Conservation (phyloP, 2,888 invertebrate genomes). For the Eretmocerus hayati region DNA sequence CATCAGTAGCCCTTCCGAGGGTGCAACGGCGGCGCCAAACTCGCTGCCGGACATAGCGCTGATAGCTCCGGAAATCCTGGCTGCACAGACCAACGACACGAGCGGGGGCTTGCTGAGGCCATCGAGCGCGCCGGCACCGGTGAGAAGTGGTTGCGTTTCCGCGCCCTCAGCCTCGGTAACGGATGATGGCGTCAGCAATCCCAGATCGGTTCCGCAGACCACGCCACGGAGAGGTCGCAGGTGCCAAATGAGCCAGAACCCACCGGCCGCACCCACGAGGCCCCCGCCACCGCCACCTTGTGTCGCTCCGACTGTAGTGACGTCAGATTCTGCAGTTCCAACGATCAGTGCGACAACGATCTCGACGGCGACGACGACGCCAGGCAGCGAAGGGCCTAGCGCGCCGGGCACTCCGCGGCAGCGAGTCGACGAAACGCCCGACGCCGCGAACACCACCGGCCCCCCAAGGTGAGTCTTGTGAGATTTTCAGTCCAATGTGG, state of each 20-base stretch:
- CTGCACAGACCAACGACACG: slow-evolving; percentile 40
- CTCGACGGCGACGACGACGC: slow-evolving; percentile 26
- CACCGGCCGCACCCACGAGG: not conserved
- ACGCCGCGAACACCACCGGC: too few species aligned
- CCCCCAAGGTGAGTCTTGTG: slow-evolving; percentile 28
- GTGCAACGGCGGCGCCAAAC: slow-evolving; percentile 21
- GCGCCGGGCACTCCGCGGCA: slow-evolving; percentile 28
- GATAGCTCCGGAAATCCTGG: slow-evolving; percentile 41
- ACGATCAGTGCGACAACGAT: too few species aligned
- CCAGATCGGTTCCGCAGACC: not conserved
- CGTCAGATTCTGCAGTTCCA: too few species aligned
- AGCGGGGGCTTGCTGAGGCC: slow-evolving; percentile 31
- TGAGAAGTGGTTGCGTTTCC: not conserved
- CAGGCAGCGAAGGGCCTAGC: slow-evolving; percentile 31
- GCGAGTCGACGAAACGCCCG: slow-evolving; percentile 29
- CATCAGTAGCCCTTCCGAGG: slow-evolving; percentile 14
- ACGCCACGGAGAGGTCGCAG: not conserved
- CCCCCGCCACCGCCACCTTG: not conserved
- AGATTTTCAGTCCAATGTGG: too few species aligned
- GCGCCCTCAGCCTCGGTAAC: not conserved
- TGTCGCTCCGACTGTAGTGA: too few species aligned
- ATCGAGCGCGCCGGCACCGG: slow-evolving; percentile 34
- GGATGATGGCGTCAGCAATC: too few species aligned
- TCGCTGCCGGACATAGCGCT: slow-evolving; percentile 40
- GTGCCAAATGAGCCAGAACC: not conserved